phyloP scores from a whole-genome alignment of 2,888 invertebrate species.

The Pachydiplax longipennis region DNA sequence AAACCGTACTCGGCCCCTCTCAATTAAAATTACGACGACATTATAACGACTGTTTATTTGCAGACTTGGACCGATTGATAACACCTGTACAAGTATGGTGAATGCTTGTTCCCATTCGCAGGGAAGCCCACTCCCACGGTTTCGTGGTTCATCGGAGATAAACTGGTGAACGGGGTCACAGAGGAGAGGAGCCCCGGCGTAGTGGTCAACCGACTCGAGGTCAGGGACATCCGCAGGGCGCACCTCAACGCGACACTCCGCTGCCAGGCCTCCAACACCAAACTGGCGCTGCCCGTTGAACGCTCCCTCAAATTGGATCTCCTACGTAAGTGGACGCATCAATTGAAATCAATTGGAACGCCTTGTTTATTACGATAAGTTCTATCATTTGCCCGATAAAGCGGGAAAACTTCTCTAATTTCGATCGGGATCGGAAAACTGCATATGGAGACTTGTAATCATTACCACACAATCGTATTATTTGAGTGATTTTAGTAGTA shows the following conservation, averaged over 20 bases:
- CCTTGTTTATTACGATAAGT: too few relatives aligned
- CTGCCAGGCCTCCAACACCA: conserved; percentile 87
- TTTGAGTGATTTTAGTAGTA: too few relatives aligned
- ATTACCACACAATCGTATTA: too few relatives aligned
- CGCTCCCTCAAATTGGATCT: conserved; percentile 83
- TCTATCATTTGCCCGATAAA: too few relatives aligned
- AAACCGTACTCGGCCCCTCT: too few relatives aligned
- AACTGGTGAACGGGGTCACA: conserved; percentile 73
- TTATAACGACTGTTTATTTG: too few relatives aligned
- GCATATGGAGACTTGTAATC: too few relatives aligned
- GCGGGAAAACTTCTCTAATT: too few relatives aligned
- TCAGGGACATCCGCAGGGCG: conserved; percentile 75
- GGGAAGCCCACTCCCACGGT: conserved; percentile 86
- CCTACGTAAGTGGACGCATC: conserved; percentile 71
- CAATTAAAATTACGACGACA: too few relatives aligned
- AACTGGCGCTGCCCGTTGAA: conserved; percentile 83
- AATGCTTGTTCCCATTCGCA: conserved; percentile 56
- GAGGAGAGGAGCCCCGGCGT: conserved; percentile 58
- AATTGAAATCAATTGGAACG: too few relatives aligned
- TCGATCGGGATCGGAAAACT: too few relatives aligned
- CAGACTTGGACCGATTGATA: background rate
- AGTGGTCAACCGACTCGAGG: conserved; percentile 81
- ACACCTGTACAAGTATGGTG: background rate
- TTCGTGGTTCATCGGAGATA: conserved; percentile 80
- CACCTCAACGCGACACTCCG: conserved; percentile 86